These are phyloP conservation scores for Tapirus indicus DNA, from an alignment of 2,797 vertebrate genomes.

Conservation along the genomic window DNA sequence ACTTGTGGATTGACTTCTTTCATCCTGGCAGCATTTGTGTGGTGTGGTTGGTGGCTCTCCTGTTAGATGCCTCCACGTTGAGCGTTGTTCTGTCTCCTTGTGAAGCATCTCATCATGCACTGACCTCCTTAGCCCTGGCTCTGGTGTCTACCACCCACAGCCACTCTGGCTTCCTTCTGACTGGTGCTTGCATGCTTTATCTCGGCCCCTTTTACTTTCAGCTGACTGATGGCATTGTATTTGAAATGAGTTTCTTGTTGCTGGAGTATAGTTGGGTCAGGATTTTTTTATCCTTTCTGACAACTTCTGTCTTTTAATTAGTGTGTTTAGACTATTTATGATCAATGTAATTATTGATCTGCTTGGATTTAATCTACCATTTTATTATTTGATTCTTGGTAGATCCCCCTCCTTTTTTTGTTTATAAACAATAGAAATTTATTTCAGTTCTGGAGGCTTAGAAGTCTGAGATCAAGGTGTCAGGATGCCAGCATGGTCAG, in stretches of 20 bases:
- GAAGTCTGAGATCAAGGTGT: not conserved
- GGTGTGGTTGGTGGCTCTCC: no score
- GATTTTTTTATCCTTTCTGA: not conserved
- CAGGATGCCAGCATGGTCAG: no score
- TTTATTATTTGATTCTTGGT: not conserved
- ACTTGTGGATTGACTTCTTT: not conserved
- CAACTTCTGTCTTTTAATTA: not conserved
- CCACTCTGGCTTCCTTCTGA: not conserved
- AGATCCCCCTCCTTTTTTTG: no score
- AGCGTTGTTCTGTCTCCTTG: not conserved
- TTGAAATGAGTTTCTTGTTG: not conserved
- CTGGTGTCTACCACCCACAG: not conserved
- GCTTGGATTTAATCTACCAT: not conserved
- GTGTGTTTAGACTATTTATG: not conserved
- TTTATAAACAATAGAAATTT: not conserved
- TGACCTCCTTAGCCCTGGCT: accelerated
- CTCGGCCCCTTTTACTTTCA: not conserved
- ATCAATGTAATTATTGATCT: not conserved
- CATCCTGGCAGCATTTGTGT: not conserved
- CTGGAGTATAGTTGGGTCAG: not conserved
- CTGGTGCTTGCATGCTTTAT: no score
- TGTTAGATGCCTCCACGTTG: not conserved
- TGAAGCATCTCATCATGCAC: not conserved
- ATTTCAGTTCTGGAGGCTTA: not conserved
- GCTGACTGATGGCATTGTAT: not conserved